Evolutionary conservation across 2,113 vertebrate genomes (phyloP), one percentile per base, ranked within the genome.

Genomic region (Cheirogaleus medius): DNA sequence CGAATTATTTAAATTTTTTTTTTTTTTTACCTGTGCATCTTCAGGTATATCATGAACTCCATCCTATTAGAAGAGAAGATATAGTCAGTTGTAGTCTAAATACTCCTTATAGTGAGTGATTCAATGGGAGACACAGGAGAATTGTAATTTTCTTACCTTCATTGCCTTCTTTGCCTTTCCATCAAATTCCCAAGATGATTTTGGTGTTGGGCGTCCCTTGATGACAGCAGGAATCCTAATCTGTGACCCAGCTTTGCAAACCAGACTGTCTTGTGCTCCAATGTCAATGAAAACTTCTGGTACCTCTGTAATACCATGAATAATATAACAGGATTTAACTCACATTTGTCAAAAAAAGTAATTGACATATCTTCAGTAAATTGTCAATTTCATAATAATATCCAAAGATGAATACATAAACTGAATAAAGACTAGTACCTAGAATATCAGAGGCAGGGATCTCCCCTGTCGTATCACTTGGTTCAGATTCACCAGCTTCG

Each of bases 171-270:
- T 99, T 10, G 99, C 99, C 37, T 99, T 98, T 97, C 99, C 99
- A 44, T 99, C 99, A 88, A 99, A 99, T 73, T 99, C 99, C 99
- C 99, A 99, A 96, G 99, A 99, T 92, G 99, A 99, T 98, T 99
- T 99, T 85, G 99, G 99, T 95, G 99, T 86, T 23, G 99, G 99
- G 58, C 99, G 99, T 49, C 99, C 99, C 1, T 98, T 99, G 97
- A 99, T 98, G 81, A 99, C 94, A 94, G 99, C 99, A 18, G 99
- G 99, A 86, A 99, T 99, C 98, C 97, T 99, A 96, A 99, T 99
- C 94, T 98, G 97, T 39, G 99, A 98, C 87, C 99, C 99, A 90
- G 99, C 99, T 98, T 98, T 98, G 96, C 99, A 99, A 96, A 98
- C 98, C 93, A 99, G 98, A 87, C 99, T 98, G 60, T 99, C 99